phyloP scores from a whole-genome alignment of 2,113 vertebrate species.

The Chlorodrepanis virens region DNA sequence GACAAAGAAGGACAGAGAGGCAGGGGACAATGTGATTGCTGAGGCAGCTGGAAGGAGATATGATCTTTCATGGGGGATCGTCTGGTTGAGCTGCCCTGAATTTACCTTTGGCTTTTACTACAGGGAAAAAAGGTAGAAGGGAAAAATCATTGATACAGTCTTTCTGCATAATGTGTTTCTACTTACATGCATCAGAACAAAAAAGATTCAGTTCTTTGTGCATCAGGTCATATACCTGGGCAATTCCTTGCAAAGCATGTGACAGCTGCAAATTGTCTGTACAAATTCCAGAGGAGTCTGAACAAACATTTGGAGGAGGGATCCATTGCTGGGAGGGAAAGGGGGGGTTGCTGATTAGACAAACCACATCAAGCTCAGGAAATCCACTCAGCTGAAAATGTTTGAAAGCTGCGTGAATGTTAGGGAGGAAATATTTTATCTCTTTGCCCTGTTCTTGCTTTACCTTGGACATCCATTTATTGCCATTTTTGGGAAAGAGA shows the following conservation, averaged over 20 bases:
- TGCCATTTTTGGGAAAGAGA: slow-evolving; percentile 46
- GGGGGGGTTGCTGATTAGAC: slow-evolving; percentile 23
- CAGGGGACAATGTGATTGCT: neutral
- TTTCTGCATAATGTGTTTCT: neutral
- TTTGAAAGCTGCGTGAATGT: slow-evolving; percentile 40
- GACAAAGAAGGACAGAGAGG: neutral
- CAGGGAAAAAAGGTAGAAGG: neutral
- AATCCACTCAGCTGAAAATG: slow-evolving; percentile 10
- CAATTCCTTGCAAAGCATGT: neutral
- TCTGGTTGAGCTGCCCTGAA: neutral
- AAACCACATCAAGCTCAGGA: slow-evolving; percentile 37
- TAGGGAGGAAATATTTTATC: slow-evolving; percentile 36
- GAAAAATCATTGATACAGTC: neutral
- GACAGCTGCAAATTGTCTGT: slow-evolving; percentile 10
- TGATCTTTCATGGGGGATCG: neutral
- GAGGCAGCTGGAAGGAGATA: neutral
- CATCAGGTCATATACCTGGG: slow-evolving; percentile 12
- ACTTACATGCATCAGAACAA: neutral
- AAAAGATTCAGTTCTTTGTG: neutral
- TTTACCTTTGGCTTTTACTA: neutral
- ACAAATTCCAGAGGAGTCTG: slow-evolving; percentile 12
- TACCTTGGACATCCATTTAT: slow-evolving; percentile 12
- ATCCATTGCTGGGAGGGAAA: neutral
- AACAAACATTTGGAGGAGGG: slow-evolving; percentile 22
- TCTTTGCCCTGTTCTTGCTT: slow-evolving; percentile 11